Percentiles rank a stretch among this genome's conserved stretches.
phyloP scores from a whole-genome alignment of 1,140 invertebrate genomes.

The Temnothorax longispinosus region DNA sequence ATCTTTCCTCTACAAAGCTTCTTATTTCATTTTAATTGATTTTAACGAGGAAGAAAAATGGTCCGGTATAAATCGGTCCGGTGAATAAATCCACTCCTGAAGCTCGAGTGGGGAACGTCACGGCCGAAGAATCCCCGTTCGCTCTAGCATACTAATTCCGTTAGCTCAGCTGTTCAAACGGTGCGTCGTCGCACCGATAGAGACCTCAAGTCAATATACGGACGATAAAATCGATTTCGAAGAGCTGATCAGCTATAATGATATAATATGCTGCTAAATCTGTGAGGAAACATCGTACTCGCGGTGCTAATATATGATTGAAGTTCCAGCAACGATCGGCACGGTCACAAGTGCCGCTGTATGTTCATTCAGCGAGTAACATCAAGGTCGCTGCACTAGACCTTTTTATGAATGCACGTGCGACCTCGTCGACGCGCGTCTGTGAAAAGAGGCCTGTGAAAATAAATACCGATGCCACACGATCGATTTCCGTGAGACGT shows the following conservation, averaged over 20 bases:
- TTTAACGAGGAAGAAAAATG: not conserved
- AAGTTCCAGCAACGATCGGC: not conserved
- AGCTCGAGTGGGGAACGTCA: not conserved
- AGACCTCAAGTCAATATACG: not conserved
- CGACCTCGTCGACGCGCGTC: constrained; percentile 21
- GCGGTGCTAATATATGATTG: not conserved
- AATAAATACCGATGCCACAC: constrained; percentile 38
- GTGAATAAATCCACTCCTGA: constrained; percentile 50
- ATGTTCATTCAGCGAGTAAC: constrained; percentile 67
- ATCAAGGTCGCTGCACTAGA: constrained; percentile 67
- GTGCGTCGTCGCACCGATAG: not conserved
- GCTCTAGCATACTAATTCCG: constrained; percentile 63
- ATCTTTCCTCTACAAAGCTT: not conserved
- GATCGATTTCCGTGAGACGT: constrained; percentile 52
- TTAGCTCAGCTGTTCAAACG: constrained; percentile 39
- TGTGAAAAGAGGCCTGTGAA: constrained; percentile 46
- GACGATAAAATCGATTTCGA: not conserved
- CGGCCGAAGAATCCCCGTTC: constrained; percentile 3
- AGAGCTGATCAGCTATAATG: not conserved
- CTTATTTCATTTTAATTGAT: not conserved
- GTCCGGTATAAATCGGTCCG: not conserved
- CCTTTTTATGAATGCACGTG: constrained; percentile 58
- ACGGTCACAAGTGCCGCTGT: constrained; percentile 18
- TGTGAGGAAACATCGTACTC: not conserved
- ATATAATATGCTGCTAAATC: not conserved